phyloP scores from a whole-genome alignment of 2,113 vertebrate genomes.

The Halcyon senegalensis region DNA sequence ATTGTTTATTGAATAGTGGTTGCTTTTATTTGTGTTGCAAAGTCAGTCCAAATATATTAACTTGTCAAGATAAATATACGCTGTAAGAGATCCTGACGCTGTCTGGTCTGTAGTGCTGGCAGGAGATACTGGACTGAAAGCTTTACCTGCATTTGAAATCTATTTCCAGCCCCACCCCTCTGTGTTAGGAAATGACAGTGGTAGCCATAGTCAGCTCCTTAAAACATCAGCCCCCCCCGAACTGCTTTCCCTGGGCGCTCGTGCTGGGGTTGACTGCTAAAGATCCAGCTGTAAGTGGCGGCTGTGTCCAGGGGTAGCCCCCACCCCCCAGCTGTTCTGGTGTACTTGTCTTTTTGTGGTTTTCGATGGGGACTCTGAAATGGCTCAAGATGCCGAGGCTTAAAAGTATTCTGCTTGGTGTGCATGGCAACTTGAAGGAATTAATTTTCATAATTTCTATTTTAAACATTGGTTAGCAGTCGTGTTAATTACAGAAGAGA shows the following conservation, averaged over 20 bases:
- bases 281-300: accelerated
- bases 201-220: accelerated
- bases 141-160: background rate
- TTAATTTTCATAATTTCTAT: background rate
- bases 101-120: background rate
- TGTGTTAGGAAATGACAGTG: accelerated
- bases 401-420: background rate
- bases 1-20: background rate
- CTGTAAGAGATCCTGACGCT: background rate
- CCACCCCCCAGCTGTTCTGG: accelerated
- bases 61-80: background rate
- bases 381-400: background rate
- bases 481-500: background rate
- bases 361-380: background rate
- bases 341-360: no score
- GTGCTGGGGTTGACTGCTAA: background rate
- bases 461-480: background rate
- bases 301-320: background rate
- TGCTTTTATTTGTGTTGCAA: background rate
- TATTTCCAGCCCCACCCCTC: accelerated
- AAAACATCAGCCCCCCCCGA: accelerated
- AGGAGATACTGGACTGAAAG: background rate
- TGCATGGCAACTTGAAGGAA: background rate
- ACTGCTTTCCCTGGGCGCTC: accelerated
- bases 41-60: background rate